Percentiles rank a stretch among this genome's conserved stretches.
Conservation (phyloP, 2,113 vertebrate species). For the Engraulis encrasicolus region DNA sequence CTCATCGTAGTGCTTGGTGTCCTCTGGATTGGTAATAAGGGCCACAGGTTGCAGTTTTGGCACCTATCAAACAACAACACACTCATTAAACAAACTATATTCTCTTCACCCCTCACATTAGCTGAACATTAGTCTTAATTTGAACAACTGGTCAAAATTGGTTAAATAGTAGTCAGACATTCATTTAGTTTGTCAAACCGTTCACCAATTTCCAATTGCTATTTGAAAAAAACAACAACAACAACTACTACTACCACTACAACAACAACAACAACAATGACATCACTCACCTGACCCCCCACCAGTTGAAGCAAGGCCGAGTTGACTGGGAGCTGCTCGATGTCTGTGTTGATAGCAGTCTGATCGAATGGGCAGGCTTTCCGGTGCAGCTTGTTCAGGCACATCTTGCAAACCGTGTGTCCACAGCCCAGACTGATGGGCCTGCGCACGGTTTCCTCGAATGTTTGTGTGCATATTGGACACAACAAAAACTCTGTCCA, state of each 20-base stretch:
- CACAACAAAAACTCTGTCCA: constrained; percentile 99
- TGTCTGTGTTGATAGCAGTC: constrained; percentile 94
- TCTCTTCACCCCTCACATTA: too few species aligned
- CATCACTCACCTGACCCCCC: too few species aligned
- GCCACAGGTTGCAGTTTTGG: neutral
- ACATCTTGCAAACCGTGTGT: too few species aligned
- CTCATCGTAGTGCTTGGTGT: constrained; percentile 97
- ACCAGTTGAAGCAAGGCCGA: constrained; percentile 88
- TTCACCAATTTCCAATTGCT: too few species aligned
- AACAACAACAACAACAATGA: too few species aligned
- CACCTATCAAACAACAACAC: constrained; percentile 67
- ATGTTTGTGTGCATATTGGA: constrained; percentile 99
- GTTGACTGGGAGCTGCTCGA: constrained; percentile 95
- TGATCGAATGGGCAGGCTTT: constrained; percentile 98
- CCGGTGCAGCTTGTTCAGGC: constrained; percentile 96
- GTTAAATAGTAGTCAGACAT: too few species aligned
- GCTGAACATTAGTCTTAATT: too few species aligned
- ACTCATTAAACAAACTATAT: too few species aligned
- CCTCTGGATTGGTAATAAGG: constrained; percentile 87
- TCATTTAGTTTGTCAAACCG: too few species aligned
- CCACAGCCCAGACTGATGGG: constrained; percentile 98
- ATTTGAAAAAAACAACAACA: too few species aligned
- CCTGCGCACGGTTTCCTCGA: constrained; percentile 92
- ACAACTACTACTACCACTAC: too few species aligned
- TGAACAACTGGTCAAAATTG: too few species aligned